Percentiles rank a stretch among this genome's conserved stretches.
These are phyloP conservation scores for Gallinago stenura DNA, from an alignment of 2,797 vertebrate genomes.

Conservation along the genomic window DNA sequence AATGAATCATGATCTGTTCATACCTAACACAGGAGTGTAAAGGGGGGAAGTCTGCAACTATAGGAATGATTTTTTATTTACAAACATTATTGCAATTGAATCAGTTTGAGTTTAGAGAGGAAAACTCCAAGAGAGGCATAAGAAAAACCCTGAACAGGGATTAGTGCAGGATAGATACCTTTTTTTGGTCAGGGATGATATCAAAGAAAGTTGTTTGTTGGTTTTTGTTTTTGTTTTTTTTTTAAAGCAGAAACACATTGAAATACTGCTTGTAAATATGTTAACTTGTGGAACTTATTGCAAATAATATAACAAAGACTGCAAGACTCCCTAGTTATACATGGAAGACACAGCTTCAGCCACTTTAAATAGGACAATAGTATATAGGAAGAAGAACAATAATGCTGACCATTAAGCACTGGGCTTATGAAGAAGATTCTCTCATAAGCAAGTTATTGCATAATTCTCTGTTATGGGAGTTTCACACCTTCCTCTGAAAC, in stretches of 20 bases:
- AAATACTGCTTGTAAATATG: not conserved
- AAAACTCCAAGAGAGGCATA: not conserved
- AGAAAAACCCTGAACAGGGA: not conserved
- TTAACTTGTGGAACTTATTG: not conserved
- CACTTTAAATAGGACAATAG: not conserved
- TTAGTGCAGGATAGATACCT: not conserved
- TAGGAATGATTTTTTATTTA: not conserved
- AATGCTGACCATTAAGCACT: not conserved
- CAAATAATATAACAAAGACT: not conserved
- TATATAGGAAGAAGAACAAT: not conserved
- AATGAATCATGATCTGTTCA: not conserved
- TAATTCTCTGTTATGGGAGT: slow-evolving; percentile 66
- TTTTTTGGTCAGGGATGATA: not conserved
- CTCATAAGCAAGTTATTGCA: slow-evolving; percentile 65
- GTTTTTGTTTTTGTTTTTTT: too few species aligned
- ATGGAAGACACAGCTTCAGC: not conserved
- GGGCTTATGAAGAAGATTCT: slow-evolving; percentile 35
- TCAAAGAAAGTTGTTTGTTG: not conserved
- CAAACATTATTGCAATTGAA: not conserved
- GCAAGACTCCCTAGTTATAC: not conserved
- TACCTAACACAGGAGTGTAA: not conserved
- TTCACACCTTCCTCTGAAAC: slow-evolving; percentile 63
- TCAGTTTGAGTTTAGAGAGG: not conserved
- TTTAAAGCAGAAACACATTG: not conserved
- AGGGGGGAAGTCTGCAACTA: not conserved